Base-by-base conservation (phyloP, 2,797 vertebrate species). In the Eurystomus glaucurus region DNA sequence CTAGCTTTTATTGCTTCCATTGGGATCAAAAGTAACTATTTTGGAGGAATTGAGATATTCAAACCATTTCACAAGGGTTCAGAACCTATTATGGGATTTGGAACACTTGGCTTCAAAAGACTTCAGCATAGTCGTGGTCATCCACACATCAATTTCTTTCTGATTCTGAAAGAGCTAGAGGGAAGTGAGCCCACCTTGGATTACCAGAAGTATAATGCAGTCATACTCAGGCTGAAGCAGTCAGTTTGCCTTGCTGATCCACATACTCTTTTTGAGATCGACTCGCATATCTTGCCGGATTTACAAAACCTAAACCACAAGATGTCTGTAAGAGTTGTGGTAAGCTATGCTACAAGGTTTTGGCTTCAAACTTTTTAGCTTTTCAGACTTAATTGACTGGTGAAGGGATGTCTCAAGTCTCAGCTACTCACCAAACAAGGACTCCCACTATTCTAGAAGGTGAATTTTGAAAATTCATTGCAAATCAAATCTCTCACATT, bases 401-500 rank as follows among this genome's bases (percentile, higher is more conserved):
- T 60, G 11, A 87, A 85, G 57, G 58, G 29, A 41, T 77, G 21
- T 92, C 35, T 1, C 9, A 41, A 61, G 41, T 71, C 69, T 71
- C 5, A 1, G 58, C n/a, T 57, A 1, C 10, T 78, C 4, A 1
- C 11, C 39, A 64, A 35, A 70, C 1, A 6, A 71, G 14, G 50
- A 41, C 18, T 87, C 14, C 3, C 4, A 76, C 20, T 17, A 26
- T 88, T 93, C 19, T 46, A 69, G 54, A 76, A 57, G 35, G 62
- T 55, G 41, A 84, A 72, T 84, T 95, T 92, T 88, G 83, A 79
- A 37, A 62, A 1, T 86, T 81, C 6, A 11, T 58, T 82, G 62
- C 70, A 85, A 88, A 69, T 19, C 65, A 82, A 33, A 65, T 92
- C 21, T 76, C 43, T 75, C 65, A 65, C 74, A 52, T 93, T 61